These are phyloP conservation scores for Prosopocoilus inquinatus DNA, from an alignment of 2,888 invertebrate genomes.

Conservation along the genomic window DNA sequence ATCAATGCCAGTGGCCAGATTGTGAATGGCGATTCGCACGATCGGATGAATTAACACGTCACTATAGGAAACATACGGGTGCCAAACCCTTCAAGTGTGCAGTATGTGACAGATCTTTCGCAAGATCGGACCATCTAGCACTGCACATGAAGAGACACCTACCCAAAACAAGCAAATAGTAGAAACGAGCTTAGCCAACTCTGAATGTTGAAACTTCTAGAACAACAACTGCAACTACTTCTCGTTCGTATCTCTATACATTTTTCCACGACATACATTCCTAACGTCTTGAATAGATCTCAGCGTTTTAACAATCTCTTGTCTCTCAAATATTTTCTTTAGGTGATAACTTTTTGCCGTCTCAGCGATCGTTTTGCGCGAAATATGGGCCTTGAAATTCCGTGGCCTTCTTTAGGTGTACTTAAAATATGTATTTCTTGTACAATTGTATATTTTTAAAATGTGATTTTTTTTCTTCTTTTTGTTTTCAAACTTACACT, in stretches of 20 bases:
- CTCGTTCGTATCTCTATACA: too few species aligned
- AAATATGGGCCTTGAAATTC: neutral
- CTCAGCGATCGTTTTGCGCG: neutral
- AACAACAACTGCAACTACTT: neutral
- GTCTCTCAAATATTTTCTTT: neutral
- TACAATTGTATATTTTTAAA: constrained; percentile 5
- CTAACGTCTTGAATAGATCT: constrained; percentile 4
- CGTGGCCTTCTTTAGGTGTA: neutral
- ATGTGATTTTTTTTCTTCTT: too few species aligned
- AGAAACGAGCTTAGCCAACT: constrained; percentile 1
- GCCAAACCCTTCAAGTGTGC: constrained; percentile 96
- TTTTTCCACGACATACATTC: neutral
- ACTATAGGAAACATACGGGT: constrained; percentile 95
- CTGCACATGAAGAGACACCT: constrained; percentile 95
- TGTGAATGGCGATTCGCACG: constrained; percentile 97
- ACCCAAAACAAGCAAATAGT: constrained; percentile 77
- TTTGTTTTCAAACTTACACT: too few species aligned
- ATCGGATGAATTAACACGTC: constrained; percentile 93
- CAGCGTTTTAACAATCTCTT: constrained; percentile 3
- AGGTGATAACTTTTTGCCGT: neutral
- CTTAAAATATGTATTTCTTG: constrained; percentile 1
- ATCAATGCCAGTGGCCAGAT: constrained; percentile 96
- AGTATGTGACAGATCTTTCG: constrained; percentile 92
- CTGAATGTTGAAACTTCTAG: constrained; percentile 1
- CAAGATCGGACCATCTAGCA: constrained; percentile 92